Base-by-base conservation (phyloP, 2,113 vertebrate species). In the Myotis davidii region DNA sequence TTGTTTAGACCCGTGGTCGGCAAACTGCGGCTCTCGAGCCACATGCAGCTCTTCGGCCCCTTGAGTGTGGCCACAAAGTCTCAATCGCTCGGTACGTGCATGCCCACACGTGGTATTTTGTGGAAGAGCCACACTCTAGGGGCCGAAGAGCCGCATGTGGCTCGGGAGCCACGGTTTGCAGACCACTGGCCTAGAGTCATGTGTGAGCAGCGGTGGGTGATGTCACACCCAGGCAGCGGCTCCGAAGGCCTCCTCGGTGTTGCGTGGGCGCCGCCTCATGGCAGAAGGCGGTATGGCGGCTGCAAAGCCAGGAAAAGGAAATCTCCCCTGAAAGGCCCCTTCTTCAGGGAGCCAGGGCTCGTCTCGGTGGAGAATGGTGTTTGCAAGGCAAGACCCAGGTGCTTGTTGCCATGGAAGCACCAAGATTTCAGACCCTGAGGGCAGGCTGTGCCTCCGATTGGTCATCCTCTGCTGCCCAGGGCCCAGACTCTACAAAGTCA, bases 191-290 rank as follows among this genome's bases (percentile, higher is more conserved):
- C 37, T 23, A 6, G 2, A 2, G 29, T 10, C 4, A 14, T 2
- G 37, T 6, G 32, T 9, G 67, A 34, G 6, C 54, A 0, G 6
- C 0, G 16, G 56, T 7, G 42, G 34, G 18, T 13, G n/a, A 29
- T 0, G 6, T 52, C 90, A 73, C 9, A 6, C 7, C 29, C 0
- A 0, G 45, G 0, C 34, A 4, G 82, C 1, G 0, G 21, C 59
- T 0, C 27, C 0, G 0, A 23, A 27, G 34, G 56, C 18, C 79
- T 67, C 50, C 72, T 18, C 16, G 50, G 37, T 77, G 95, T 16
- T 25, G 67, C 9, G 1, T 39, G 76, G 37, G 90, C 93, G 17
- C 95, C 97, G 56, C 59, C 95, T 3, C 3, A 50, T 76, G 97
- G 95, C 52, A 3, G 34, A 45, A 50, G 5, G 3, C 11, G 6